Base-by-base conservation (phyloP, 2,888 invertebrate species). In the Cephus pulcher region DNA sequence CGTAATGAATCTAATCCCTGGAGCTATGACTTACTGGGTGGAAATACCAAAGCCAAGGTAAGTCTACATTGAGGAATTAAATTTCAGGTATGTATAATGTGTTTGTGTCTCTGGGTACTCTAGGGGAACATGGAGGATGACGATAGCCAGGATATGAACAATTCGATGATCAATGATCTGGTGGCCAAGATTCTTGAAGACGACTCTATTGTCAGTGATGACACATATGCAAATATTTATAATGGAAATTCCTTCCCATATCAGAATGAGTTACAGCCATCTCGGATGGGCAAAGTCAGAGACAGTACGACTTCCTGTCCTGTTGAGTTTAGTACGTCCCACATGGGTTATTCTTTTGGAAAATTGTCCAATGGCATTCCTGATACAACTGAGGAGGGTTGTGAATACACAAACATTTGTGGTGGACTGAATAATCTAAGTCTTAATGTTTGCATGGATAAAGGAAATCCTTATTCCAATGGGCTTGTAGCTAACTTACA, bases 151-250 rank as follows among this genome's bases (percentile, higher is more conserved):
- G 91, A 91, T 83, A 81, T 91, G 40, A 90, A 94, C 86, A 94
- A 94, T 89, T 92, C 94, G 69, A 94, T 94, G 93, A 94, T 95
- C 83, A 93, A 94, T 85, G 94, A 95, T 89, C 93, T 94, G 89
- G 94, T 94, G 88, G 94, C 94, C 81, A 95, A 94, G 89, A 93
- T 94, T 83, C 92, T 95, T 78, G 94, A 94, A 89, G 94, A 95
- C 87, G 93, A 94, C 82, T 92, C 93, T 34, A 85, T 88, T 77
- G 83, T 84, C 69, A 83, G 82, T 37, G 88, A 89, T 15, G 86
- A 88, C 75, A 80, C 84, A 4, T 89, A 87, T 69, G 81, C 80
- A 23, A 86, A 84, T 78, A 88, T 84, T 33, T 90, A 86, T 80
- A 89, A 88, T 84, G 87, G 86, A 33, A 86, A 87, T 82, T 76